A percentile compares a stretch with the other conserved stretches of the same genome.
Conservation (phyloP, 2,113 vertebrate genomes). For the Pedetes capensis region DNA sequence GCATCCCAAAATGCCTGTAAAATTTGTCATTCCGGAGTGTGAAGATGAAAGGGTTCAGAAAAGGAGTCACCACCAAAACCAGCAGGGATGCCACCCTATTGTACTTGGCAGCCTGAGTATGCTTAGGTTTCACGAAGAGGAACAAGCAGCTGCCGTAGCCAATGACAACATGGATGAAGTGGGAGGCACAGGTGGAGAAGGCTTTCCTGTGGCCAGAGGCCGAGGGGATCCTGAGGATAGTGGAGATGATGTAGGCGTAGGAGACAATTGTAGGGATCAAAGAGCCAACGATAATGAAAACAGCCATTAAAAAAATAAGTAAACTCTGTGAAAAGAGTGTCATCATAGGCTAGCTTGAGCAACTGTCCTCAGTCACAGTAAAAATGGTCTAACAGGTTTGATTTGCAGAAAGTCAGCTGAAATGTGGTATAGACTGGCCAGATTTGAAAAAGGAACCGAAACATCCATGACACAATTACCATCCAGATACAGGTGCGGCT, state of each 20-base stretch:
- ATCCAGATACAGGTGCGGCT: conserved; percentile 28
- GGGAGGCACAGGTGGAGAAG: conserved; percentile 54
- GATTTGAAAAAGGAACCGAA: conserved; percentile 59
- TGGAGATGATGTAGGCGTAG: conserved; percentile 52
- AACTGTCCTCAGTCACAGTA: conserved; percentile 48
- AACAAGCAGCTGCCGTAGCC: conserved; percentile 40
- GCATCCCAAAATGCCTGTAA: background rate
- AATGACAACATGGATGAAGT: conserved; percentile 44
- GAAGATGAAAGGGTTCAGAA: conserved; percentile 68
- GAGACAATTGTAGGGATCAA: conserved; percentile 34
- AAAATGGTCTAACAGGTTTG: conserved; percentile 54
- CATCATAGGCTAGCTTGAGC: conserved; percentile 41
- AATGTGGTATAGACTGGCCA: conserved; percentile 50
- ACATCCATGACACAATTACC: conserved; percentile 33
- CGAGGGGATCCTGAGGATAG: conserved; percentile 44
- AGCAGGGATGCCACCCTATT: conserved; percentile 44
- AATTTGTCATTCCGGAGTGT: conserved; percentile 60
- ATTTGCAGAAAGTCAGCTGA: conserved; percentile 55
- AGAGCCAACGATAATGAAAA: conserved; percentile 46
- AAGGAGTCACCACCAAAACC: conserved; percentile 47
- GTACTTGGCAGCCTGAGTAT: background rate
- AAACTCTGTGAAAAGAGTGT: conserved; percentile 51
- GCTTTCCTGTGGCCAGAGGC: conserved; percentile 34
- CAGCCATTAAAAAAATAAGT: conserved; percentile 45
- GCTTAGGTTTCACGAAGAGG: conserved; percentile 30